Conservation (phyloP, 2,888 invertebrate species). For the Andrena marginata region DNA sequence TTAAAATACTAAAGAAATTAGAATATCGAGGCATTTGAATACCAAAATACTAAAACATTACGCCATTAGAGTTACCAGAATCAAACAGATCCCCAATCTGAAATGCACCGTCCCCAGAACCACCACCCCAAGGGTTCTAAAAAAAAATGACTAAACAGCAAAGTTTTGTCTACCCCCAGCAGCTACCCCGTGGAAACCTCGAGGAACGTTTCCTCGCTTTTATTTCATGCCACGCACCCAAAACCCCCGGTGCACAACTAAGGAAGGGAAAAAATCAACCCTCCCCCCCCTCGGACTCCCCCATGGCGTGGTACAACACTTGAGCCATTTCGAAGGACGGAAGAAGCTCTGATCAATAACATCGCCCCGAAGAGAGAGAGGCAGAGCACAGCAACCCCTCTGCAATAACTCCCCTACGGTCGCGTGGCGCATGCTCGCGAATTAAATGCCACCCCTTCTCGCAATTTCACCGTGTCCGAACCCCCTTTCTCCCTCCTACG, state of each 20-base stretch:
- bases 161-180: neutral
- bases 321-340: conserved; percentile 63
- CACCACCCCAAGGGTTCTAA: no score
- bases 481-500: conserved; percentile 24
- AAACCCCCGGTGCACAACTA: neutral
- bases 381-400: conserved; percentile 61
- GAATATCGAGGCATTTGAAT: no score
- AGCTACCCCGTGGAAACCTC: neutral
- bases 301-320: conserved; percentile 55
- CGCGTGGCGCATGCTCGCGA: conserved; percentile 71
- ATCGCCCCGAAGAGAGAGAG: conserved; percentile 61
- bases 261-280: conserved; percentile 25
- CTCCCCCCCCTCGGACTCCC: conserved; percentile 27
- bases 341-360: conserved; percentile 75
- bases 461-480: conserved; percentile 47
- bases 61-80: no score
- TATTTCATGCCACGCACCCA: neutral
- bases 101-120: no score
- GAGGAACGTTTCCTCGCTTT: neutral
- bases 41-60: no score
- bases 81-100: no score
- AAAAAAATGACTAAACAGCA: neutral
- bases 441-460: conserved; percentile 66
- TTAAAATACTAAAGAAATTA: no score
- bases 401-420: conserved; percentile 65